These are phyloP conservation scores for Dasyprocta punctata DNA, from an alignment of 2,113 vertebrate species.

Conservation along the genomic window DNA sequence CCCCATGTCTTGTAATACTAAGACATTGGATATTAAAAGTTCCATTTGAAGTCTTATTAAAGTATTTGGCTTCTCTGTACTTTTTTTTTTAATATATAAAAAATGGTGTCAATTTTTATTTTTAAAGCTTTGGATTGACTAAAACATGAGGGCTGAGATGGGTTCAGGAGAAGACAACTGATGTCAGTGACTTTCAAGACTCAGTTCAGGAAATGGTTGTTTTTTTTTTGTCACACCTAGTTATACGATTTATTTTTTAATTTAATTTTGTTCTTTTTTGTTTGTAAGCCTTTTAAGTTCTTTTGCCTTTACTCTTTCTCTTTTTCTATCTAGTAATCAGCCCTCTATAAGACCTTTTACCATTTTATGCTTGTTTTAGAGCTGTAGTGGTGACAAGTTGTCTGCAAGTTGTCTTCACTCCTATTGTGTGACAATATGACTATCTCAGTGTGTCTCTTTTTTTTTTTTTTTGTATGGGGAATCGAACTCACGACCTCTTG, in stretches of 20 bases:
- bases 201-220: conserved; percentile 13
- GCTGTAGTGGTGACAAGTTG: not conserved
- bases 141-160: not conserved
- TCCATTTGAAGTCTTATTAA: conserved; percentile 4
- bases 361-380: not conserved
- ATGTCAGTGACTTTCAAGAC: not conserved
- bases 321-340: not conserved
- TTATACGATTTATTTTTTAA: not conserved
- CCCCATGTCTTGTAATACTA: not conserved
- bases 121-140: not conserved
- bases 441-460: not conserved
- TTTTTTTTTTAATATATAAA: conserved; percentile 22
- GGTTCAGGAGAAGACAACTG: not conserved
- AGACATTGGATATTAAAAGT: not conserved
- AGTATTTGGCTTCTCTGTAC: not conserved
- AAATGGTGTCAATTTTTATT: not conserved
- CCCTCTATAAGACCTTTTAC: not conserved
- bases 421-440: not conserved
- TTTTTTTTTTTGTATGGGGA: no score
- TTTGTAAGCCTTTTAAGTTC: not conserved
- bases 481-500: no score
- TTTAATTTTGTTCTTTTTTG: conserved; percentile 40
- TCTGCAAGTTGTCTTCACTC: not conserved
- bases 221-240: conserved; percentile 51
- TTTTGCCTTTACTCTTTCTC: not conserved